These are phyloP conservation scores for Sinopyrophorus schimmeli DNA, from an alignment of 2,888 invertebrate species.

Conservation along the genomic window DNA sequence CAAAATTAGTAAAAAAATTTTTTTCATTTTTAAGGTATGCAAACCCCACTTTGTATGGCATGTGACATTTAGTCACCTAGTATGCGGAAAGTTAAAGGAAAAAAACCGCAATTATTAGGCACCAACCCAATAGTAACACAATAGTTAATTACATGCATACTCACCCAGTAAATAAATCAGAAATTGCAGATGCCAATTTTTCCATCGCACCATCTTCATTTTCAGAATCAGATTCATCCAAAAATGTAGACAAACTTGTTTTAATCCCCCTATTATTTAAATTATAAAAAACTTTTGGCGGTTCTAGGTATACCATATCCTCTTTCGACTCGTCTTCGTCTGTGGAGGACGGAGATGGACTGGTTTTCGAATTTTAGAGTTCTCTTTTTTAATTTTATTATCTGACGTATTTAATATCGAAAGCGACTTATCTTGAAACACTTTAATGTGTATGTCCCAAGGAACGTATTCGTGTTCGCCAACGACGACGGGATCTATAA, in stretches of 20 bases:
- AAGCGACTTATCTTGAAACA: constrained; percentile 59
- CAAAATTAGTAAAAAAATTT: no score
- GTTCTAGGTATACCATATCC: constrained; percentile 55
- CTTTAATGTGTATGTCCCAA: constrained; percentile 71
- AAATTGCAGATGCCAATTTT: constrained; percentile 72
- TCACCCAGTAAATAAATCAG: constrained; percentile 77
- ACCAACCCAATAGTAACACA: no score
- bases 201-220: constrained; percentile 72
- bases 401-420: constrained; percentile 46
- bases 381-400: constrained; percentile 38
- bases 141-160: no score
- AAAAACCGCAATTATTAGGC: no score
- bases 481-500: constrained; percentile 74
- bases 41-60: no score
- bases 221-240: constrained; percentile 73
- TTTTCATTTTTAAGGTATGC: no score
- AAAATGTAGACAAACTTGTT: constrained; percentile 59
- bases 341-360: constrained; percentile 45
- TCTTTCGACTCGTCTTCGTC: constrained; percentile 53
- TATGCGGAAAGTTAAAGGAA: no score
- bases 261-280: constrained; percentile 52
- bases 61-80: no score
- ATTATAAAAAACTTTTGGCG: constrained; percentile 46
- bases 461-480: constrained; percentile 69
- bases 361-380: constrained; percentile 38